Base-by-base conservation (phyloP, 2,797 vertebrate species). In the Mus caroli region DNA sequence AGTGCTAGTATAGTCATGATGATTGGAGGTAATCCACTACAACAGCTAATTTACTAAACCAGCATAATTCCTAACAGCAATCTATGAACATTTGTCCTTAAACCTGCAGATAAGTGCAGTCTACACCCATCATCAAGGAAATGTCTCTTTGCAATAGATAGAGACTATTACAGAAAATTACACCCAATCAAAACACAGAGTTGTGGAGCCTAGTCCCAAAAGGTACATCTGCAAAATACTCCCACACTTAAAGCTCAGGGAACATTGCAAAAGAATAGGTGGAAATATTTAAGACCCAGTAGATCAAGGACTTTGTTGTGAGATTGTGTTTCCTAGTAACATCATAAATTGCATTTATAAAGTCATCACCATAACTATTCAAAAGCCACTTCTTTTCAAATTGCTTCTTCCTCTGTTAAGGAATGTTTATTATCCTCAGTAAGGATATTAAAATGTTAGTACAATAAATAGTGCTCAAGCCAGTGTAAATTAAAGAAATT, bases 401-500 rank as follows among this genome's bases (percentile, higher is more conserved):
- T 96, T 95, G 4, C 56, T 60, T 50, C 75, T 91, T n/a, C 88
- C 4, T 94, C 2, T 83, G 9, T 93, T 95, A 77, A 93, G 60
- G 6, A 93, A 87, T 82, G 91, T 24, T 56, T 46, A 60, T 12
- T 87, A 67, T 34, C 84, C 90, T 83, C 60, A 91, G 37, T 34
- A 92, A 96, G 34, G n/a, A 96, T 69, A 85, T 26, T 84, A 34
- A 26, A 3, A 28, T 94, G 77, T 93, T 22, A 8, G 6, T 50
- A 60, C 7, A 92, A 37, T 75, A 93, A 84, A 3, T 73, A 56
- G 69, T 91, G 88, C 82, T 96, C 93, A 93, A 78, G 77, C 50
- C 17, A 92, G 20, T 90, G 71, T 86, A 60, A 87, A 94, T 92
- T 95, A 86, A 88, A 84, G 58, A 90, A n/a, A 80, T 43, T 94